Conservation (phyloP, 2,797 vertebrate genomes). For the Enteromius treurensis region DNA sequence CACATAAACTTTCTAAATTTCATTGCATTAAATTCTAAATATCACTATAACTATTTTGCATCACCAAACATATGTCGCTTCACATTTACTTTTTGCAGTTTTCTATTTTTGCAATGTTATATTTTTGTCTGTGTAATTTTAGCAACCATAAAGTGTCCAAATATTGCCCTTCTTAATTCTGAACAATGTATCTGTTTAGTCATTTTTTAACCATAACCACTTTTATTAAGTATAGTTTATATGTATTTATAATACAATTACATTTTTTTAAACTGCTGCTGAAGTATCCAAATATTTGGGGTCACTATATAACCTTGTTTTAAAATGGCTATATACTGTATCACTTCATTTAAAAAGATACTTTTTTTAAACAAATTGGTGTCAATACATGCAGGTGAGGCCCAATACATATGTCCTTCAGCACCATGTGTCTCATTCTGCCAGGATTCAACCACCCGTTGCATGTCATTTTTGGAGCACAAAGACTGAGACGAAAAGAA, state of each 20-base stretch:
- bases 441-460: constrained; percentile 50
- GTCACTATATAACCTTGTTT: not conserved
- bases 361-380: not conserved
- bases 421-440: constrained; percentile 46
- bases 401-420: constrained; percentile 6
- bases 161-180: not conserved
- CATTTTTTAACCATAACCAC: not conserved
- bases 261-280: not conserved
- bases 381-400: not conserved
- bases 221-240: not conserved
- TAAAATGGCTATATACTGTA: not conserved
- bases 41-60: not conserved
- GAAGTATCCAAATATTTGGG: not conserved
- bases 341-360: not conserved
- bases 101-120: not conserved
- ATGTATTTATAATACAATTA: not conserved
- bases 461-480: constrained; percentile 60
- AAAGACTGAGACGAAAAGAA: constrained; percentile 61
- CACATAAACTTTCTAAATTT: not conserved
- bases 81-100: not conserved
- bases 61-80: not conserved
- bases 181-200: not conserved
- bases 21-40: not conserved
- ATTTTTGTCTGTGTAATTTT: not conserved
- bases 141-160: not conserved